phyloP scores from a whole-genome alignment of 2,888 invertebrate species.

The Drosophila borborema region DNA sequence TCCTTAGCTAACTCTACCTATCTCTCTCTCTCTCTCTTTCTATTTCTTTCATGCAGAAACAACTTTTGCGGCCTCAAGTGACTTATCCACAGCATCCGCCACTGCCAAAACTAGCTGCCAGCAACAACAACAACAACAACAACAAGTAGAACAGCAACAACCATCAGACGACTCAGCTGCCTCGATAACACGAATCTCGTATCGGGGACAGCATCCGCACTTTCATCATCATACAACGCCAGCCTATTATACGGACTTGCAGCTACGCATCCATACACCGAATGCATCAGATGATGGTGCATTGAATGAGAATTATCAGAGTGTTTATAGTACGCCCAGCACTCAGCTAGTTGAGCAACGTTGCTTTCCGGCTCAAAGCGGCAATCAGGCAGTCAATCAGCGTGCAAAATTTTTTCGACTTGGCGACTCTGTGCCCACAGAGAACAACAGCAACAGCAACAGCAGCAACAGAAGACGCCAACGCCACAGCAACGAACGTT shows the following conservation, averaged over 20 bases:
- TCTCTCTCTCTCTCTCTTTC: slow-evolving; percentile 3
- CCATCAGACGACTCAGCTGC: slow-evolving; percentile 56
- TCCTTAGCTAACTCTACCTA: slow-evolving; percentile 4
- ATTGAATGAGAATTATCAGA: slow-evolving; percentile 84
- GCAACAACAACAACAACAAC: slow-evolving; percentile 74
- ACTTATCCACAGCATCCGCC: slow-evolving; percentile 85
- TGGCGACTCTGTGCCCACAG: slow-evolving; percentile 72
- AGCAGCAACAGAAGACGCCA: slow-evolving; percentile 52
- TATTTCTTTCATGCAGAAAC: slow-evolving; percentile 69
- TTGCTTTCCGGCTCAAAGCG: slow-evolving; percentile 67
- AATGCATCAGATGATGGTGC: slow-evolving; percentile 76
- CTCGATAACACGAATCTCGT: slow-evolving; percentile 50
- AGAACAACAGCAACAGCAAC: slow-evolving; percentile 40
- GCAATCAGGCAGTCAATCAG: slow-evolving; percentile 20
- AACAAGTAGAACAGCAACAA: slow-evolving; percentile 43
- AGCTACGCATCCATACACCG: slow-evolving; percentile 83
- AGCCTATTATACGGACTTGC: slow-evolving; percentile 83
- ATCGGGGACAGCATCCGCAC: slow-evolving; percentile 83
- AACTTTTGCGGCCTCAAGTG: slow-evolving; percentile 80
- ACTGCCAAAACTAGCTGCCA: slow-evolving; percentile 86
- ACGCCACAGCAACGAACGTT: slow-evolving; percentile 65
- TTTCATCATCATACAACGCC: slow-evolving; percentile 83
- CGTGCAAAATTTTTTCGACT: slow-evolving; percentile 72
- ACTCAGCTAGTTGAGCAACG: slow-evolving; percentile 82
- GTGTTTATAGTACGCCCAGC: slow-evolving; percentile 83